Percentiles rank a stretch among this genome's conserved stretches.
These are phyloP conservation scores for Sipha maydis DNA, from an alignment of 2,888 invertebrate genomes.

Conservation along the genomic window DNA sequence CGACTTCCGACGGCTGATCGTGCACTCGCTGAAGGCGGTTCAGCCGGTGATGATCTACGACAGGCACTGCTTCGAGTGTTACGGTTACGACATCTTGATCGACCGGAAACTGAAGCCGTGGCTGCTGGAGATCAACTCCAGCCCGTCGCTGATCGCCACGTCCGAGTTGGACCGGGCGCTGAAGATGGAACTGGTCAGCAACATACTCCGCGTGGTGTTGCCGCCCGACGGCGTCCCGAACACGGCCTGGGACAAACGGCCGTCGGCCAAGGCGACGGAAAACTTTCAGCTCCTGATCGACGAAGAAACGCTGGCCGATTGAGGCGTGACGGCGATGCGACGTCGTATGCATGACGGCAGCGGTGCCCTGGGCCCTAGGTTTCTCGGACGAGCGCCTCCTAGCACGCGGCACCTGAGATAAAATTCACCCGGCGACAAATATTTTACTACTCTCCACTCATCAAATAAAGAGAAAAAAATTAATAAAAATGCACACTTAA, in stretches of 20 bases:
- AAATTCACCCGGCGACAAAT: too few species aligned
- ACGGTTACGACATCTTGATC: slow-evolving; percentile 95
- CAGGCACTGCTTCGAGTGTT: slow-evolving; percentile 67
- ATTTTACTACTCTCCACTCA: too few species aligned
- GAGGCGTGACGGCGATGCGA: too few species aligned
- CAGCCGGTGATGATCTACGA: slow-evolving; percentile 70
- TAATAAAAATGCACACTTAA: too few species aligned
- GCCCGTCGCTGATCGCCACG: not conserved
- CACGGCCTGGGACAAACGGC: not conserved
- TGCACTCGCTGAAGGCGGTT: slow-evolving; percentile 92
- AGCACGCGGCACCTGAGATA: too few species aligned
- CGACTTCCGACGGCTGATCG: slow-evolving; percentile 74
- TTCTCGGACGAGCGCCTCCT: too few species aligned
- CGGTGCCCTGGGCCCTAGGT: too few species aligned
- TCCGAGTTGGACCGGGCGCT: not conserved
- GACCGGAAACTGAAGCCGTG: slow-evolving; percentile 93
- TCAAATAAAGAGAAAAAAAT: too few species aligned
- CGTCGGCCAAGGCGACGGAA: not conserved
- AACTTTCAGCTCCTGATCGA: not conserved
- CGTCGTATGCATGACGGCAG: too few species aligned
- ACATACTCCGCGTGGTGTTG: not conserved
- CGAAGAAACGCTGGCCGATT: not conserved
- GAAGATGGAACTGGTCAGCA: not conserved
- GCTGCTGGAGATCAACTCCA: slow-evolving; percentile 76
- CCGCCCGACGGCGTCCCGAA: not conserved